Evolutionary conservation across 2,113 vertebrate genomes (phyloP), one percentile per base, ranked within the genome.

Genomic region (Ploceus nigricollis): DNA sequence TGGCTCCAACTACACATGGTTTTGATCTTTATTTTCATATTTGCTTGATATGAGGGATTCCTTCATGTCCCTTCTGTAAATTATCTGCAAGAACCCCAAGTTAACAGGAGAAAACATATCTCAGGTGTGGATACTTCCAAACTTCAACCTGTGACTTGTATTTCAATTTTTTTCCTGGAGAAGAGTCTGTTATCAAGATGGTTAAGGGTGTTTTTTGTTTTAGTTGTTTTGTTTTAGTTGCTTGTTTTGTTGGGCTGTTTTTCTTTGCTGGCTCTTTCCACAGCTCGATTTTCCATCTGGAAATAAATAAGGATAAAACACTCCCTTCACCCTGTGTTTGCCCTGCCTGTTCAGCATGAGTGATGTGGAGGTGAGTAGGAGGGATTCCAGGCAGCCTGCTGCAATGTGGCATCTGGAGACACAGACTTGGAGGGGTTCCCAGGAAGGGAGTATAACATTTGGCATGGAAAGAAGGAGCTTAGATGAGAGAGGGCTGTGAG

Each of bases 351-450:
- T 95, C 88, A 94, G 78, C 2, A 1, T 83, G 87, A 96, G 90
- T 48, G 92, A 90, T 90, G 58, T 93, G 82, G 82, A 94, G 89
- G 90, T 19, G 39, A 78, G 93, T 73, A 94, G 94, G 85, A 94
- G 91, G 89, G 71, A 91, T 96, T 95, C 93, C 93, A 93, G 87
- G 90, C 95, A 94, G 93, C 82, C 70, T 90, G 75, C 94, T 96
- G 92, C 94, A 94, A 51, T 45, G 82, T 97, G 92, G 91, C 96
- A 97, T 97, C 96, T 95, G 85, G 96, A 96, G 90, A 96, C 19
- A 15, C 70, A 88, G 83, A 94, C 84, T 97, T 96, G 96, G 96
- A 96, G 91, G 73, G 61, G 2, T 96, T 95, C 96, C 95, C 96
- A 87, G 96, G 94, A 95, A 96, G 31, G 81, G 71, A 96, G 83